Evolutionary conservation across 92 coral and sea anemone genomes (phyloP).

Genomic region (Umimayanthus kanabou): DNA sequence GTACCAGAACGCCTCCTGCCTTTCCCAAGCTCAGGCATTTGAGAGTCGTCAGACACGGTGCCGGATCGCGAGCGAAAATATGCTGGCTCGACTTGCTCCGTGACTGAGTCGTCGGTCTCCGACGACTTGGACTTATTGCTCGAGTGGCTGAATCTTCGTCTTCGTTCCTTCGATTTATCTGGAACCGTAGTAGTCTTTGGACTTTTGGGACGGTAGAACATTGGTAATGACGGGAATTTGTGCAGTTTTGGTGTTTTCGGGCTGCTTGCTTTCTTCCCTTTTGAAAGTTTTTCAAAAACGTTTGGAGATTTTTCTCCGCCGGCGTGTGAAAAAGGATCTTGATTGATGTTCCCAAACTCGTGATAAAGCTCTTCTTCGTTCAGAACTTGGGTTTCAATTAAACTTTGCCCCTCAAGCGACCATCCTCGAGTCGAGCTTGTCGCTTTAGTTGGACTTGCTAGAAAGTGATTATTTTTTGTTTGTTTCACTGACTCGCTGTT

Average conservation of each 20-base stretch:
- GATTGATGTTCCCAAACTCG: not conserved
- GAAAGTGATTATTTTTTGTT: not conserved
- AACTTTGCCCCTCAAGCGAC: not conserved
- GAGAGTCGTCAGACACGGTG: not conserved
- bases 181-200: not conserved
- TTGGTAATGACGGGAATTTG: conserved; percentile 21
- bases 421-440: not conserved
- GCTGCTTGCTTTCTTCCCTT: conserved; percentile 11
- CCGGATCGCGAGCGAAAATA: not conserved
- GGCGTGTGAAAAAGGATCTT: not conserved
- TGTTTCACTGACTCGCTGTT: not conserved
- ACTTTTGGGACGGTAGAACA: conserved; percentile 28
- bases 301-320: not conserved
- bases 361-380: not conserved
- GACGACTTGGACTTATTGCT: not conserved
- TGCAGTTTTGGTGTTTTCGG: not conserved
- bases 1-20: conserved; percentile 11
- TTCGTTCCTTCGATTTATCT: conserved; percentile 4
- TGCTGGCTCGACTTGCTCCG: not conserved
- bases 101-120: not conserved
- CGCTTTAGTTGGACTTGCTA: not conserved
- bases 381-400: not conserved
- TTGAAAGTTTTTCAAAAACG: conserved; percentile 19
- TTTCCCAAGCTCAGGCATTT: not conserved
- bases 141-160: not conserved